Evolutionary conservation across 2,797 vertebrate genomes (phyloP).

Genomic region (Propithecus perrieri): DNA sequence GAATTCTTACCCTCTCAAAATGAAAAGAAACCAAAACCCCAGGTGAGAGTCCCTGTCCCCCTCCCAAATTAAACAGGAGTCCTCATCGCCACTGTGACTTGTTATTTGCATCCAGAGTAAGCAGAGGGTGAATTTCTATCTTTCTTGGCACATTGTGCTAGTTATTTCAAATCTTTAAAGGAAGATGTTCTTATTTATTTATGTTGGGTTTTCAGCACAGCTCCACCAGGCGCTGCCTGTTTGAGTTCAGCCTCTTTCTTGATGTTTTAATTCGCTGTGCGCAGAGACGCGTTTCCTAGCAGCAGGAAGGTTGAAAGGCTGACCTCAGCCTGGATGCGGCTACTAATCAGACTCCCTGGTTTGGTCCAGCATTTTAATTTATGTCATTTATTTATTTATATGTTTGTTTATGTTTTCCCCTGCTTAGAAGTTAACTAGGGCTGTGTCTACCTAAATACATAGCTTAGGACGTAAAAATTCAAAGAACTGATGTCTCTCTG

Average conservation of each 20-base stretch:
- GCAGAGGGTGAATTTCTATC: constrained; percentile 32
- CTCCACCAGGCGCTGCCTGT: constrained; percentile 28
- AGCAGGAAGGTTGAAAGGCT: constrained; percentile 65
- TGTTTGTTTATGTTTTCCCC: constrained; percentile 18
- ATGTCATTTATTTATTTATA: constrained; percentile 68
- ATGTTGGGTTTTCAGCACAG: constrained; percentile 55
- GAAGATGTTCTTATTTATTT: constrained; percentile 57
- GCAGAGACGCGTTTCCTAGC: constrained; percentile 27
- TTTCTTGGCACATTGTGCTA: not conserved
- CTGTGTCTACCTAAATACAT: not conserved
- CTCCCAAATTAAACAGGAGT: not conserved
- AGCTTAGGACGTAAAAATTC: constrained; percentile 20
- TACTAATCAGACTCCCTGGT: constrained; percentile 59
- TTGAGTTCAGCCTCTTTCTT: constrained; percentile 63
- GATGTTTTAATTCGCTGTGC: constrained; percentile 76
- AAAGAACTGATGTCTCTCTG: not conserved
- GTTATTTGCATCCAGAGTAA: not conserved
- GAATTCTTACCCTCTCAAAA: not conserved
- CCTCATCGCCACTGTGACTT: not conserved
- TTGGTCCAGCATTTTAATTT: constrained; percentile 68
- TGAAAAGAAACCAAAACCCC: not conserved
- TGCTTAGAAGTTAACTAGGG: constrained; percentile 56
- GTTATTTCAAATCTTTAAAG: constrained; percentile 71
- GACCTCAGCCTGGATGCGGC: constrained; percentile 44
- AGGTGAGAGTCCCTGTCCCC: not conserved